phyloP scores from a whole-genome alignment of 2,113 vertebrate species.

The cat (Felis catus) region DNA sequence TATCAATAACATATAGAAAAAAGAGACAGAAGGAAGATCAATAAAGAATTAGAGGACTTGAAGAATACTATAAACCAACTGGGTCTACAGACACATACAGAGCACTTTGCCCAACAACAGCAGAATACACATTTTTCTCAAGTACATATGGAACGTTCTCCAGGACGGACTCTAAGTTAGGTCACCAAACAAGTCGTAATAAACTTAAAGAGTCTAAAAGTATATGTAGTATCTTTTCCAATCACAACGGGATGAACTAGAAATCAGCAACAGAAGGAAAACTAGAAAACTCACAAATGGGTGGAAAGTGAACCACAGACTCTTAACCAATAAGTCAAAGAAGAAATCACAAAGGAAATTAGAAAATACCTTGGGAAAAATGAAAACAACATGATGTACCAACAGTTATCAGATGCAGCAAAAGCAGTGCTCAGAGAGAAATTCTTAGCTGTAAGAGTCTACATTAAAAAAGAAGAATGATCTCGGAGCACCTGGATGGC shows the following conservation, averaged over 20 bases:
- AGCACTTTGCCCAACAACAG: not conserved
- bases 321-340: not conserved
- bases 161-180: not conserved
- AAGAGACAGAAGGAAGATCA: not conserved
- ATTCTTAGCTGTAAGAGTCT: not conserved
- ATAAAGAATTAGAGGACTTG: not conserved
- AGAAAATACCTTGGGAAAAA: not conserved
- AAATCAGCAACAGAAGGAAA: not conserved
- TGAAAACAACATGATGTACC: not conserved
- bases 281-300: not conserved
- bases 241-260: not conserved
- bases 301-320: not conserved
- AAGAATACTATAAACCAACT: not conserved
- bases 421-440: not conserved
- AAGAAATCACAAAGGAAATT: not conserved
- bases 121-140: not conserved
- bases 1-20: not conserved
- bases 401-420: not conserved
- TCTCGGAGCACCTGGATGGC: not conserved
- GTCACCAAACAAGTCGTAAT: not conserved
- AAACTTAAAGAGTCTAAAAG: not conserved
- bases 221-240: not conserved
- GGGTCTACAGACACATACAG: not conserved
- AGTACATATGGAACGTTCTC: not conserved
- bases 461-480: not conserved